Conservation (phyloP, 1,140 invertebrate genomes). For the Drosophila pectinifera region DNA sequence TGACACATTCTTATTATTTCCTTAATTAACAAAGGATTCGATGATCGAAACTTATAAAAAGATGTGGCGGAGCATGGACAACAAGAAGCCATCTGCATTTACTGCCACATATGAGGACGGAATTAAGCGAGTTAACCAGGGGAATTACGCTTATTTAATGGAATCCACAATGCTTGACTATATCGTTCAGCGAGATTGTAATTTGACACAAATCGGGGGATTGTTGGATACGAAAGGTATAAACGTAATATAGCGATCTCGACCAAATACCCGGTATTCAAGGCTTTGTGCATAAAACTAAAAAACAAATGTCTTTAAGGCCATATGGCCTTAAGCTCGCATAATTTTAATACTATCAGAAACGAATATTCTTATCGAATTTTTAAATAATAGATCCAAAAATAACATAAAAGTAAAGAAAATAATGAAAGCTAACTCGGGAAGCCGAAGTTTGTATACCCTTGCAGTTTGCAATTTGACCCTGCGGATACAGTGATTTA, state of each 20-base stretch:
- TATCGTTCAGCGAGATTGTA: slow-evolving; percentile 94
- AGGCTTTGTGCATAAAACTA: no score
- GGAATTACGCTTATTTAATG: slow-evolving; percentile 96
- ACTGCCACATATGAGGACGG: slow-evolving; percentile 91
- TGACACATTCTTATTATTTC: slow-evolving; percentile 85
- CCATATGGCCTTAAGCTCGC: no score
- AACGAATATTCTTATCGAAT: no score
- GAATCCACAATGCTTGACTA: slow-evolving; percentile 97
- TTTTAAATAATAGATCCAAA: no score
- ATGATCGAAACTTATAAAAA: slow-evolving; percentile 88
- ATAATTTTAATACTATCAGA: no score
- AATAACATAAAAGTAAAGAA: no score
- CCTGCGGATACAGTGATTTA: no score
- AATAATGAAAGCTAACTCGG: neutral
- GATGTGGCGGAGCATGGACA: slow-evolving; percentile 90
- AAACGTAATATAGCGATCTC: no score
- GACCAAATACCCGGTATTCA: no score
- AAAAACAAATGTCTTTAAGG: no score
- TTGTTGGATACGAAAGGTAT: slow-evolving; percentile 89
- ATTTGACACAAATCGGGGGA: slow-evolving; percentile 94
- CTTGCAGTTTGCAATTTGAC: neutral
- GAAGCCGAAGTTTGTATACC: neutral
- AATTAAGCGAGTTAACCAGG: slow-evolving; percentile 91
- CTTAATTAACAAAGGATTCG: slow-evolving; percentile 86
- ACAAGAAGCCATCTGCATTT: slow-evolving; percentile 90